Conservation (phyloP, 2,113 vertebrate genomes). For the Cyphomyrus discorhynchus region DNA sequence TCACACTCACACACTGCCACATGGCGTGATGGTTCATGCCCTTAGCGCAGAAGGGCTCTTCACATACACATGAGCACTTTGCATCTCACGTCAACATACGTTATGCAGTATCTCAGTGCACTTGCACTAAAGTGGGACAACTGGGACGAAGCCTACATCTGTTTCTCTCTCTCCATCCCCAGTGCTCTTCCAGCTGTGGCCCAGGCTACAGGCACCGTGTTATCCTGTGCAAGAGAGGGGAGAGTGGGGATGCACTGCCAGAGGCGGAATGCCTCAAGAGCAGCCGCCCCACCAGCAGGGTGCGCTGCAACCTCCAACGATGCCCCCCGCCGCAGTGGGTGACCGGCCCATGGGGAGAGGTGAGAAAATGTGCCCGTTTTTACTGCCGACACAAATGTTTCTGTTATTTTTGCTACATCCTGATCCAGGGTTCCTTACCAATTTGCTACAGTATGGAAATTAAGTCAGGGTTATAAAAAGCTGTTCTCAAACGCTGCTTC, state of each 20-base stretch:
- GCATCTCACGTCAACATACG: background rate
- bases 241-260: slow-evolving; percentile 68
- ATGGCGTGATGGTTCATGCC: background rate
- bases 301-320: slow-evolving; percentile 89
- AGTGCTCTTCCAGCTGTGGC: slow-evolving; percentile 92
- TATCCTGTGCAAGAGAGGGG: slow-evolving; percentile 86
- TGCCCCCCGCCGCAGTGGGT: slow-evolving; percentile 90
- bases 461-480: background rate
- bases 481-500: background rate
- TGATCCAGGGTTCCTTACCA: background rate
- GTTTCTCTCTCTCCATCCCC: slow-evolving; percentile 20
- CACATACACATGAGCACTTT: background rate
- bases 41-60: background rate
- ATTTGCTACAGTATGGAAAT: background rate
- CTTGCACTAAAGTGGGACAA: background rate
- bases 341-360: slow-evolving; percentile 87
- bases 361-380: slow-evolving; percentile 39
- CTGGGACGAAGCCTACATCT: background rate
- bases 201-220: slow-evolving; percentile 86
- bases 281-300: slow-evolving; percentile 78
- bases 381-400: background rate
- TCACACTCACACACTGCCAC: background rate
- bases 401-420: background rate
- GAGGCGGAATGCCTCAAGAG: slow-evolving; percentile 70
- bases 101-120: background rate